Base-by-base conservation (phyloP, 1,140 invertebrate species). In the Pseudomyrmex concolor region DNA sequence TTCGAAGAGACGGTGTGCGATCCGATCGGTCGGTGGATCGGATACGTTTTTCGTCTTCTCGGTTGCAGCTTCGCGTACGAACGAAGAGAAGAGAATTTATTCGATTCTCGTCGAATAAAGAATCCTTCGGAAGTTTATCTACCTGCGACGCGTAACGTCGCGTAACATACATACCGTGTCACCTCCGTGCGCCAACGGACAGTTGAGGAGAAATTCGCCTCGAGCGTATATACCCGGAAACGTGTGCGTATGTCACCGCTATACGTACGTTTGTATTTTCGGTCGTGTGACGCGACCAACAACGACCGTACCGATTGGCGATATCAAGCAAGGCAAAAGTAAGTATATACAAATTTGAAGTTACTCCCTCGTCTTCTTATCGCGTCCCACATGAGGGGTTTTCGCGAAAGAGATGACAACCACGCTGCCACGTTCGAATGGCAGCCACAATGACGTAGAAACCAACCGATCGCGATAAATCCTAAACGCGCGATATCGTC, bases 231-330 rank as follows among this genome's bases (percentile, higher is more conserved):
- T 15, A 54, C 50, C 50, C 50, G 74, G 54, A 68, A 77, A 25
- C 25, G 25, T 8, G 45, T 8, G 45, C 45, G 19, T 68, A 68
- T 51, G 48, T 19, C 64, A 19, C 64, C 8, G 19, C 12, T 19
- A 17, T 55, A 45, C 54, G 17, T 13, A 22, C 13, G 25, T 63
- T 63, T 15, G 59, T 74, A 63, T 34, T 63, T 22, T 50, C 43
- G 43, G 15, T 66, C n/a, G 62, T 25, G n/a, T 76, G 22, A 19
- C 8, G 60, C 15, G 45, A 12, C 57, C n/a, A 55, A 22, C 22
- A 1, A 22, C 22, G 22, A 13, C 10, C 60, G 48, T 76, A 76
- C 60, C 73, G 60, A 66, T 76, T n/a, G 73, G 59, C 13, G 72
- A 74, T 74, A 74, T 34, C 45, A 9, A 13, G 10, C 12, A 13